Conservation (phyloP, 2,888 invertebrate genomes). For the Antheraea yamamai region DNA sequence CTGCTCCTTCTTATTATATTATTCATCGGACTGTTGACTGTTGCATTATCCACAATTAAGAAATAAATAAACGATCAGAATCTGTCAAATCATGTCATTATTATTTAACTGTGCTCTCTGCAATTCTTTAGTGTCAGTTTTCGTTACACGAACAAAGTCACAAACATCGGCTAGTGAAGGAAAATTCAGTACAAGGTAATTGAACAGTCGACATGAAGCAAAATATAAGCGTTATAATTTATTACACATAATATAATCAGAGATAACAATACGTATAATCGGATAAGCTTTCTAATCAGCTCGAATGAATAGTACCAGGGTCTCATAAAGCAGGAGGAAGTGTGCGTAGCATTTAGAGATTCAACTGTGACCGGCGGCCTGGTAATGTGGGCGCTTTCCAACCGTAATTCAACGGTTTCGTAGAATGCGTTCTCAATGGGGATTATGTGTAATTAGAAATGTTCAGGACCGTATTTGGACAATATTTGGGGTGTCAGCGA, state of each 20-base stretch:
- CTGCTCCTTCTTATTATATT: no score
- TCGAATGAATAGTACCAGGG: conserved; percentile 3
- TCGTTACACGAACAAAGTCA: not conserved
- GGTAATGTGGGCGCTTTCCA: conserved; percentile 4
- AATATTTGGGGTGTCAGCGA: not conserved
- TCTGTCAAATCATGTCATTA: no score
- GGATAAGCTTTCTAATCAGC: conserved; percentile 13
- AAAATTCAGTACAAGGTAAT: not conserved
- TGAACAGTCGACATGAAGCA: not conserved
- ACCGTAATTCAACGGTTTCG: conserved; percentile 9
- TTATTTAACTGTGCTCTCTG: no score
- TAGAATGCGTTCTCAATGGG: conserved; percentile 7
- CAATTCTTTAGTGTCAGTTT: not conserved
- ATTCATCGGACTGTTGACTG: no score
- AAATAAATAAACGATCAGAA: no score
- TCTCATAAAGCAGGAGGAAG: conserved; percentile 19
- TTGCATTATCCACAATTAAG: no score
- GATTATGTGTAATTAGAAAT: conserved; percentile 13
- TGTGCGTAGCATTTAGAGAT: conserved; percentile 20
- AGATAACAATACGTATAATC: conserved; percentile 11
- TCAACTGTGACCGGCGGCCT: conserved; percentile 20
- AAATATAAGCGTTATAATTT: not conserved
- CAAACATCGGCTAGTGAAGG: not conserved
- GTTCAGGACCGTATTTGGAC: not conserved
- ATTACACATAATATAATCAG: not conserved